Percentiles rank a stretch among this genome's conserved stretches.
These are phyloP conservation scores for Tonatia bakeri DNA, from an alignment of 2,113 vertebrate genomes.

Conservation along the genomic window DNA sequence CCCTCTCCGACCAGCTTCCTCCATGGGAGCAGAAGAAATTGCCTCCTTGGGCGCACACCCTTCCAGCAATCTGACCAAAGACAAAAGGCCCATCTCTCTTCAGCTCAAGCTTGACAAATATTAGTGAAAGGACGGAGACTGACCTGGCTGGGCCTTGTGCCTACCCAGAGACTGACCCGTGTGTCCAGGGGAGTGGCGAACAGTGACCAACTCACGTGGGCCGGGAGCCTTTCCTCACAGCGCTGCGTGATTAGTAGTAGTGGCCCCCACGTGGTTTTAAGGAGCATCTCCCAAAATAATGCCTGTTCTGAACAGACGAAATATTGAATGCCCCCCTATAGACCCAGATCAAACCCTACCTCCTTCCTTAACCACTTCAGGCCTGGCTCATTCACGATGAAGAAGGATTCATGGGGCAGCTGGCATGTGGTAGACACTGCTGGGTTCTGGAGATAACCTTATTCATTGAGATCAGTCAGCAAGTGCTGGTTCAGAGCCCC, in stretches of 20 bases:
- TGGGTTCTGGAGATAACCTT: not conserved
- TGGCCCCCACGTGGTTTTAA: not conserved
- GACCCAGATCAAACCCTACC: not conserved
- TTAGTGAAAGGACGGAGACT: not conserved
- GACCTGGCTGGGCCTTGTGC: not conserved
- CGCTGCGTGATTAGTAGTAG: not conserved
- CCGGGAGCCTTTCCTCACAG: not conserved
- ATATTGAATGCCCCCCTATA: not conserved
- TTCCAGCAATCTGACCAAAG: not conserved
- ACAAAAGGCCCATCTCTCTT: not conserved
- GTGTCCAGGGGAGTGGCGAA: not conserved
- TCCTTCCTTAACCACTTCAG: not conserved
- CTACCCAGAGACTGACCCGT: not conserved
- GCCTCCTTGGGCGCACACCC: not conserved
- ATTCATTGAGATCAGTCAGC: not conserved
- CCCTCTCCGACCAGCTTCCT: not conserved
- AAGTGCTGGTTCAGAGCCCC: not conserved
- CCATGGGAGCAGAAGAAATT: not conserved
- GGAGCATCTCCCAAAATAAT: not conserved
- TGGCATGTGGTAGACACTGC: not conserved
- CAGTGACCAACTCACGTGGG: not conserved
- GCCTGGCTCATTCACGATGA: not conserved
- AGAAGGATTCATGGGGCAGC: not conserved
- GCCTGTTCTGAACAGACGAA: not conserved
- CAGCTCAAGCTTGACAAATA: not conserved